These are phyloP conservation scores for Sapayoa aenigma DNA, from an alignment of 2,113 vertebrate species.

Conservation along the genomic window DNA sequence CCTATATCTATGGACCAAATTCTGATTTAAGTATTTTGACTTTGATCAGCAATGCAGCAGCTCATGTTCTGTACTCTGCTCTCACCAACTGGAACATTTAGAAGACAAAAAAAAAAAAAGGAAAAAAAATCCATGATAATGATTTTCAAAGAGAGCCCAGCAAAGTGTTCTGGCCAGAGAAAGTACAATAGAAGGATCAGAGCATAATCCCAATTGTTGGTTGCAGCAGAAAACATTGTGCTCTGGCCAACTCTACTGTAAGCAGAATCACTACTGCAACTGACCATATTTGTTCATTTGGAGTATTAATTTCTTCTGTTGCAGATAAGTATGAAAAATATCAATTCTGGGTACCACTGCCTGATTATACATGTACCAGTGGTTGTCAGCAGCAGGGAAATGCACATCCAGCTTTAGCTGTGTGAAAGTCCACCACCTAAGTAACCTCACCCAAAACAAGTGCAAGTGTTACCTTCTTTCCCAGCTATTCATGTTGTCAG, in stretches of 20 bases:
- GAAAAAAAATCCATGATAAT: neutral
- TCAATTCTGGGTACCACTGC: fast-evolving
- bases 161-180: neutral
- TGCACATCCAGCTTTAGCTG: neutral
- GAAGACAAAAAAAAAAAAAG: neutral
- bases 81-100: neutral
- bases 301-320: neutral
- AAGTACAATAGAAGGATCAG: neutral
- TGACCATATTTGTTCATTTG: neutral
- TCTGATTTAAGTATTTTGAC: neutral
- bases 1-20: neutral
- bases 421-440: neutral
- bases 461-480: neutral
- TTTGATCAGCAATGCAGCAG: neutral
- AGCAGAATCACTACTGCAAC: neutral
- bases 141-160: neutral
- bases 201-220: neutral
- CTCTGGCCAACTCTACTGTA: neutral
- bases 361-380: neutral
- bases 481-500: neutral
- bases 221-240: neutral
- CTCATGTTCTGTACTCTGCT: neutral
- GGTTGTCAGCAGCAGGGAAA: neutral
- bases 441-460: neutral
- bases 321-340: neutral